phyloP scores from a whole-genome alignment of 2,888 invertebrate species.

The Agelastica alni region DNA sequence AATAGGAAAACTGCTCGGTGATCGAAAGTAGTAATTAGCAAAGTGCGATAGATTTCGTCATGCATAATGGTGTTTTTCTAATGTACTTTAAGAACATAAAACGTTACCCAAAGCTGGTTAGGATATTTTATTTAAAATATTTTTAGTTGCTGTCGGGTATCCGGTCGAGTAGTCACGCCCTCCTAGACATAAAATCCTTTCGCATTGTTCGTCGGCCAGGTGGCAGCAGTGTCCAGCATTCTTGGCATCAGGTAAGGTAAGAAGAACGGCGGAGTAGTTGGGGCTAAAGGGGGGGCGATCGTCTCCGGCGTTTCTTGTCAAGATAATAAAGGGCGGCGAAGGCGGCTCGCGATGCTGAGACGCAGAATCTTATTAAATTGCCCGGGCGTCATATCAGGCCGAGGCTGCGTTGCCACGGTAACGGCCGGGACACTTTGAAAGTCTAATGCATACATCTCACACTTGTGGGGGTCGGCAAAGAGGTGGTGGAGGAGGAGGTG shows the following conservation, averaged over 20 bases:
- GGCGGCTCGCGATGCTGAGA: constrained; percentile 52
- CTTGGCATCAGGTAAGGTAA: constrained; percentile 38
- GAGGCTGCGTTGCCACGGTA: constrained; percentile 70
- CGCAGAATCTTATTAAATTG: constrained; percentile 60
- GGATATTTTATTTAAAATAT: no score
- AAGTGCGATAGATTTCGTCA: no score
- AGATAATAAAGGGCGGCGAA: constrained; percentile 48
- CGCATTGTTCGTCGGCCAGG: constrained; percentile 27
- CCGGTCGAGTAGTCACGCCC: not conserved
- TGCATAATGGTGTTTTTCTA: no score
- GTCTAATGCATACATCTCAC: constrained; percentile 60
- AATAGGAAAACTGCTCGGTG: no score
- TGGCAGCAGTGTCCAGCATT: constrained; percentile 33
- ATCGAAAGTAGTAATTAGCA: no score
- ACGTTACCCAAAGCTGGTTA: no score
- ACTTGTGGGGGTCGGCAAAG: constrained; percentile 51
- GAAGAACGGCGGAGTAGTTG: constrained; percentile 37
- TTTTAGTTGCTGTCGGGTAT: no score
- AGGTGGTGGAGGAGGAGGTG: constrained; percentile 47
- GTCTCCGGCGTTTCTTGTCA: constrained; percentile 40
- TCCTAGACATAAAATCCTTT: constrained; percentile 4
- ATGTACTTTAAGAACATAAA: no score
- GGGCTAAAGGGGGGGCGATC: constrained; percentile 24
- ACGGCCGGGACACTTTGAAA: constrained; percentile 66
- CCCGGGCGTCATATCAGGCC: constrained; percentile 68